phyloP scores from a whole-genome alignment of 2,888 invertebrate genomes.

The Andrena trimmerana region DNA sequence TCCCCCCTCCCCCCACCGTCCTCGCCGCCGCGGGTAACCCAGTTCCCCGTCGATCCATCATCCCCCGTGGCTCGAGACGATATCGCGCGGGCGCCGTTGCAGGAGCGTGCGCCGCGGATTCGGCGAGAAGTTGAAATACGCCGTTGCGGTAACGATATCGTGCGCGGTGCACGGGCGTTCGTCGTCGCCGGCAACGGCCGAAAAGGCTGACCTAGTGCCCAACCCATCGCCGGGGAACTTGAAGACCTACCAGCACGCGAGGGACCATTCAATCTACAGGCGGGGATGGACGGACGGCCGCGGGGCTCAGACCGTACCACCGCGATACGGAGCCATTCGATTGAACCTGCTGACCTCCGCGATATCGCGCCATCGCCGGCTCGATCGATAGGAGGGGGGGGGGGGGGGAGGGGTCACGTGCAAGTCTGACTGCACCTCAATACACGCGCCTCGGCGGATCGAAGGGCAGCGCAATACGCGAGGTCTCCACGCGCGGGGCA shows the following conservation, averaged over 20 bases:
- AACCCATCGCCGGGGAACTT: slow-evolving; percentile 66
- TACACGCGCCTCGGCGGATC: slow-evolving; percentile 25
- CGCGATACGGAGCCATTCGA: slow-evolving; percentile 43
- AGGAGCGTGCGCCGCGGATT: slow-evolving; percentile 34
- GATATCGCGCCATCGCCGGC: slow-evolving; percentile 32
- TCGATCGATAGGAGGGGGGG: slow-evolving; percentile 30
- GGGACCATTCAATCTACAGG: slow-evolving; percentile 70
- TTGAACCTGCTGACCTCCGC: slow-evolving; percentile 26
- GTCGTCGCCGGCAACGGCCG: slow-evolving; percentile 4
- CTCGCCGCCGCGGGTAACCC: slow-evolving; percentile 31
- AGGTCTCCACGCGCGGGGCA: slow-evolving; percentile 3
- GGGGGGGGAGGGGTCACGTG: neutral
- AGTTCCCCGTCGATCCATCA: slow-evolving; percentile 53
- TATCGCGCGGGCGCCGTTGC: neutral
- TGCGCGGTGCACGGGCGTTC: slow-evolving; percentile 35
- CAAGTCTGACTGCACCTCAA: slow-evolving; percentile 31
- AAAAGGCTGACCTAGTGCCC: slow-evolving; percentile 75
- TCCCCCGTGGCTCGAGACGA: slow-evolving; percentile 7
- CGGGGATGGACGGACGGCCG: slow-evolving; percentile 58
- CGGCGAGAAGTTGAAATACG: slow-evolving; percentile 63
- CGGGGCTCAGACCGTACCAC: slow-evolving; percentile 54
- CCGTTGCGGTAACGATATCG: slow-evolving; percentile 58
- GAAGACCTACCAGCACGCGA: slow-evolving; percentile 73
- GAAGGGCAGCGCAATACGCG: slow-evolving; percentile 12
- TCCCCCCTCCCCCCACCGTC: too few relatives aligned